phyloP scores from a whole-genome alignment of 2,797 vertebrate genomes.

The Eulemur mongoz region DNA sequence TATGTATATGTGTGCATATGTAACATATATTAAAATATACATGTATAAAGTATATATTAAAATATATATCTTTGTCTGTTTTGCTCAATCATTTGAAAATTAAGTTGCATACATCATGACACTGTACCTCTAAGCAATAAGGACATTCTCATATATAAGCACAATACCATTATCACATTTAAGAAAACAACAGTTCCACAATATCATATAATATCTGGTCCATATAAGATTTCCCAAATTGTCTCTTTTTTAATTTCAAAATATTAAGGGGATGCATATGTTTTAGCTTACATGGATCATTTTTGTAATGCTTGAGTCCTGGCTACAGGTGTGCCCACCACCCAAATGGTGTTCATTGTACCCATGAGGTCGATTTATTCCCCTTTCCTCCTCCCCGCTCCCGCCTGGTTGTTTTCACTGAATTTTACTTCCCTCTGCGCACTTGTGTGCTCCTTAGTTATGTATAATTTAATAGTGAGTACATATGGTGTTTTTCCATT shows the following conservation, averaged over 20 bases:
- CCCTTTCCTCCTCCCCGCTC: too few species aligned
- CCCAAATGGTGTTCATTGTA: too few species aligned
- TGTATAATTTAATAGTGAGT: too few species aligned
- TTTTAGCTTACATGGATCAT: too few species aligned
- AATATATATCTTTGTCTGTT: not conserved
- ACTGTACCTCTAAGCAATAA: not conserved
- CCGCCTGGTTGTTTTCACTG: too few species aligned
- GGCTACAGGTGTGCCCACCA: too few species aligned
- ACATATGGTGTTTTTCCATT: too few species aligned
- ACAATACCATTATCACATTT: not conserved
- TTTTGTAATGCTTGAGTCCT: too few species aligned
- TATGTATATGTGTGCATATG: not conserved
- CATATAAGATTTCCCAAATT: not conserved
- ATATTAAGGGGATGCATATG: too few species aligned
- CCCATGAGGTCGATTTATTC: too few species aligned
- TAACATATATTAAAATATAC: not conserved
- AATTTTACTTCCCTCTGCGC: too few species aligned
- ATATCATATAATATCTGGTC: not conserved
- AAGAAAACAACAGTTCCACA: not conserved
- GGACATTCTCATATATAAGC: not conserved
- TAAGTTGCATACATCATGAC: not conserved
- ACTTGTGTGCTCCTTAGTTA: too few species aligned
- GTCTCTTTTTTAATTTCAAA: not conserved
- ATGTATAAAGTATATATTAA: not conserved
- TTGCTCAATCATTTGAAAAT: slow-evolving; percentile 11